phyloP scores from a whole-genome alignment of 1,140 invertebrate genomes.

The Araneus ventricosus region DNA sequence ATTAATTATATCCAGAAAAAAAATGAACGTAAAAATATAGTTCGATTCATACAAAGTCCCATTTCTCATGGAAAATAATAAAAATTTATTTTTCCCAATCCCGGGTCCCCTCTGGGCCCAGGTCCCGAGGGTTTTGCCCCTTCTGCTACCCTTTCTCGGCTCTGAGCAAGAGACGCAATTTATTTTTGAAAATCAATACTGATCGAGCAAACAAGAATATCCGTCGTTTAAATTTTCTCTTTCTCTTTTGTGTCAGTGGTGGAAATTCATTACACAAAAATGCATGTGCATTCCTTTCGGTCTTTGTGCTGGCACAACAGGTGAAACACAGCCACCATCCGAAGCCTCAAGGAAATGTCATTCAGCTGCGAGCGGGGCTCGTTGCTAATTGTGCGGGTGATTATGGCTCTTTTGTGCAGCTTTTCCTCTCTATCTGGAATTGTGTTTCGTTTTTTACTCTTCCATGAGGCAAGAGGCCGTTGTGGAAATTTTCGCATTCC shows the following conservation, averaged over 20 bases:
- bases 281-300: background rate
- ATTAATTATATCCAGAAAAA: no score
- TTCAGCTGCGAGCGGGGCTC: background rate
- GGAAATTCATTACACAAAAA: background rate
- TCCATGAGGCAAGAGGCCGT: background rate
- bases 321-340: background rate
- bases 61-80: no score
- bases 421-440: background rate
- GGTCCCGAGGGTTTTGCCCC: no score
- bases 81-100: no score
- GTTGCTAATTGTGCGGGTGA: conserved; percentile 4
- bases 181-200: no score
- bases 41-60: no score
- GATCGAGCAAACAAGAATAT: background rate
- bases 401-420: background rate
- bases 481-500: background rate
- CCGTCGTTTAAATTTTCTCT: background rate
- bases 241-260: background rate
- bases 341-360: conserved; percentile 18
- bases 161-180: no score
- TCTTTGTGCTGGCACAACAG: background rate
- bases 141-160: no score
- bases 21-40: no score
- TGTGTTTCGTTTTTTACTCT: background rate
- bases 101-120: no score